phyloP scores from a whole-genome alignment of 1,140 invertebrate genomes.

The Drosophila lowei region DNA sequence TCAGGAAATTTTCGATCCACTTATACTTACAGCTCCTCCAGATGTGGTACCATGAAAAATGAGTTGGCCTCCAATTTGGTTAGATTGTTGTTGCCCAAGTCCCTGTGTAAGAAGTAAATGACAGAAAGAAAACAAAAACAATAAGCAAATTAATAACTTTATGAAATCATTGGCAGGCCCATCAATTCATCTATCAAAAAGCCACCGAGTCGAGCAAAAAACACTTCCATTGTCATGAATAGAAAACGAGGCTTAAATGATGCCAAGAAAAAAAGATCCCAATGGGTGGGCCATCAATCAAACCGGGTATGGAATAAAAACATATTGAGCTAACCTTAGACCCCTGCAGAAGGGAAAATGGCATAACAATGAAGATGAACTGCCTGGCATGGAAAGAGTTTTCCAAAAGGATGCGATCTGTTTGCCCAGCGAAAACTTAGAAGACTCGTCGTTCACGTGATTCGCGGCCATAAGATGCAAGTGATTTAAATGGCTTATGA shows the following conservation, averaged over 20 bases:
- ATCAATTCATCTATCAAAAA: conserved; percentile 59
- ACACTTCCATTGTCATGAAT: conserved; percentile 51
- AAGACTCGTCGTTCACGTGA: conserved; percentile 35
- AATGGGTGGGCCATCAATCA: conserved; percentile 62
- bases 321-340: conserved; percentile 50
- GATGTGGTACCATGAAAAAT: conserved; percentile 82
- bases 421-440: conserved; percentile 20
- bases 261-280: conserved; percentile 28
- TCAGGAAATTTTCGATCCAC: neutral
- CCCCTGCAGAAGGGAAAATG: conserved; percentile 39
- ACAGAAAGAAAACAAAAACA: conserved; percentile 67
- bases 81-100: conserved; percentile 84
- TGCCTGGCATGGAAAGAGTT: conserved; percentile 32
- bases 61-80: conserved; percentile 83
- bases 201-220: conserved; percentile 38
- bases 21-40: conserved; percentile 84
- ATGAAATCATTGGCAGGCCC: conserved; percentile 25
- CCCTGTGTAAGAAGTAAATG: conserved; percentile 52
- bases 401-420: neutral
- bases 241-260: conserved; percentile 53
- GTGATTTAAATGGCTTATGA: conserved; percentile 58
- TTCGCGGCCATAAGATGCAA: neutral
- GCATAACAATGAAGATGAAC: conserved; percentile 74
- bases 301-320: conserved; percentile 35
- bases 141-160: conserved; percentile 50